These are phyloP conservation scores for Parelbella ahira DNA, from an alignment of 2,888 invertebrate species.

Conservation along the genomic window DNA sequence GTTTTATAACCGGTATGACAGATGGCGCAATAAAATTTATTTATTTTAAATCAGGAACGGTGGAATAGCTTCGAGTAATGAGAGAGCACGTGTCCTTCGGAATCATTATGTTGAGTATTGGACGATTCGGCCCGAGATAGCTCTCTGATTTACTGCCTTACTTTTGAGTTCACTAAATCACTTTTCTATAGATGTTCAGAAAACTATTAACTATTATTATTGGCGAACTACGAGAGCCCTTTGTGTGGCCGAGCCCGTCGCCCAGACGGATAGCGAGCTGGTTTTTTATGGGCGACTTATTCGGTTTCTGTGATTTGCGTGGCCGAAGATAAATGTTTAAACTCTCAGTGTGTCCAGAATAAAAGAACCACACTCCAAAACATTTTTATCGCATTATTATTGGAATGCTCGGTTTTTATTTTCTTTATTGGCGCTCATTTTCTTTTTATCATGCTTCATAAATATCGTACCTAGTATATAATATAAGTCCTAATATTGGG, in stretches of 20 bases:
- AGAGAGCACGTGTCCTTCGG: slow-evolving; percentile 67
- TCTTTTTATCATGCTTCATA: too few species aligned
- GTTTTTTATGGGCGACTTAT: slow-evolving; percentile 56
- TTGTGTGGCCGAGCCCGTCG: slow-evolving; percentile 52
- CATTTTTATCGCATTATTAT: background rate
- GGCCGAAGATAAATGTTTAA: slow-evolving; percentile 49
- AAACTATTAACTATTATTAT: slow-evolving; percentile 78
- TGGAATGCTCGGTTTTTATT: too few species aligned
- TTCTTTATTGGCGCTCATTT: too few species aligned
- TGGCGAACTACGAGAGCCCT: slow-evolving; percentile 61
- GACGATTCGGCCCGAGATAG: slow-evolving; percentile 55
- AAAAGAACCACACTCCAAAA: slow-evolving; percentile 4
- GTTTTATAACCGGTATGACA: slow-evolving; percentile 72
- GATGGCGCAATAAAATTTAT: slow-evolving; percentile 75
- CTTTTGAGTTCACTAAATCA: slow-evolving; percentile 76
- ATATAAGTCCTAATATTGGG: too few species aligned
- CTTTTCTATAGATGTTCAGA: slow-evolving; percentile 73
- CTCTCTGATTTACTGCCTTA: slow-evolving; percentile 72
- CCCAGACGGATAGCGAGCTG: slow-evolving; percentile 42
- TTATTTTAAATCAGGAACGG: slow-evolving; percentile 69
- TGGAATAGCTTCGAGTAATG: slow-evolving; percentile 65
- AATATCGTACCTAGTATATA: too few species aligned
- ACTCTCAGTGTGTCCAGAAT: slow-evolving; percentile 10
- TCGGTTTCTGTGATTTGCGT: slow-evolving; percentile 59
- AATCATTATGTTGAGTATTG: slow-evolving; percentile 61